Evolutionary conservation across 2,888 invertebrate genomes (phyloP).

Genomic region (Philonicus albiceps): DNA sequence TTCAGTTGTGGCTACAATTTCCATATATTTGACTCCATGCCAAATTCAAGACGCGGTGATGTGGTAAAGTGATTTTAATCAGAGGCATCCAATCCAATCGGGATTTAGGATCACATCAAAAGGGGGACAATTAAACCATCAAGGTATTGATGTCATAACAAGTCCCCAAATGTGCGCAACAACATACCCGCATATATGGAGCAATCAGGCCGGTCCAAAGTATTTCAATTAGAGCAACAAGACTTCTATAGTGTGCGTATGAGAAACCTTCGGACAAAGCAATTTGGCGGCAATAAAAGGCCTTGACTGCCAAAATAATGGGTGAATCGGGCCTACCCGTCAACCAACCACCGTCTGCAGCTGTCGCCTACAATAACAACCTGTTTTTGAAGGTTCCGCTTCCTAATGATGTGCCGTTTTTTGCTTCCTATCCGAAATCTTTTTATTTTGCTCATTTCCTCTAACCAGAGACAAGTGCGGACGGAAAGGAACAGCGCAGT

Average conservation of each 20-base stretch:
- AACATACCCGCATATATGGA: not conserved
- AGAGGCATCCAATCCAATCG: not conserved
- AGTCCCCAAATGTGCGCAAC: not conserved
- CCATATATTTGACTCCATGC: not conserved
- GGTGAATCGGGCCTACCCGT: not conserved
- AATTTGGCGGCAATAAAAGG: not conserved
- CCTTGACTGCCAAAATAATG: not conserved
- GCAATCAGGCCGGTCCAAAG: not conserved
- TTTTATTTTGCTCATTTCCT: conserved; percentile 28
- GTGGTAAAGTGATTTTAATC: not conserved
- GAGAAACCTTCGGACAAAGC: not conserved
- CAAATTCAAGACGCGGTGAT: not conserved
- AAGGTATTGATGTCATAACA: not conserved
- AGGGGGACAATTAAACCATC: not conserved
- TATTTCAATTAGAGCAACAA: conserved; percentile 1
- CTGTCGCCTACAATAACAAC: conserved; percentile 18
- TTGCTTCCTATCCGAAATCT: not conserved
- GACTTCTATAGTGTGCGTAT: not conserved
- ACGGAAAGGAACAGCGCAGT: not conserved
- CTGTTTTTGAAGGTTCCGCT: not conserved
- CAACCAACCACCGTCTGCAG: not conserved
- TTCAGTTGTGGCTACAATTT: not conserved
- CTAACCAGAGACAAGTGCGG: not conserved
- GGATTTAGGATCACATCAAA: not conserved
- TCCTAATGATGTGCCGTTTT: conserved; percentile 16